Percentiles rank a stretch among this genome's conserved stretches.
Conservation (phyloP, 2,797 vertebrate species). For the Danio jaintianensis region DNA sequence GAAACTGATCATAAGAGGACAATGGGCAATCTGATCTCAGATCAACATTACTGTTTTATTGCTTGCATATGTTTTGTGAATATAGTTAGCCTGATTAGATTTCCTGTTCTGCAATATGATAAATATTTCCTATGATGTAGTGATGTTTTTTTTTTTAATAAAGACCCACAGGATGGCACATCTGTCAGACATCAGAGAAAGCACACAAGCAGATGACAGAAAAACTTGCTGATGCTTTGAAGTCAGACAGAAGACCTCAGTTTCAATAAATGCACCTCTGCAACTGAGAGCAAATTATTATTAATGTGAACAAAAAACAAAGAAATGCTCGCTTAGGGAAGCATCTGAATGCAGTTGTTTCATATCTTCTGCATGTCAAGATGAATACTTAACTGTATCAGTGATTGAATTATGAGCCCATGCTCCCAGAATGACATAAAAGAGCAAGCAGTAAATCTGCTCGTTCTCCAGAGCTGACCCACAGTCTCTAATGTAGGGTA, state of each 20-base stretch:
- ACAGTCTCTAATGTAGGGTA: slow-evolving; percentile 32
- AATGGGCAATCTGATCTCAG: neutral
- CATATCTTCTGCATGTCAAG: slow-evolving; percentile 6
- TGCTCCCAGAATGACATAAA: slow-evolving; percentile 10
- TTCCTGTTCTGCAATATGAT: neutral
- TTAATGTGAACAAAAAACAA: neutral
- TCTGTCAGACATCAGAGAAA: neutral
- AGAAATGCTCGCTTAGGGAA: neutral
- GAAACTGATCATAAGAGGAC: neutral
- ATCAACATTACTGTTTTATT: neutral
- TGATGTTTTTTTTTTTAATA: slow-evolving; percentile 5
- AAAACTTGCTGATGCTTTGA: slow-evolving; percentile 4
- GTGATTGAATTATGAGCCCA: slow-evolving; percentile 22
- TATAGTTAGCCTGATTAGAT: neutral
- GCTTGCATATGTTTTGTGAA: neutral
- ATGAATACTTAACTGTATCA: slow-evolving; percentile 19
- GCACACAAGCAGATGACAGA: neutral
- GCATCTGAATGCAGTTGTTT: slow-evolving; percentile 5
- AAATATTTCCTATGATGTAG: neutral
- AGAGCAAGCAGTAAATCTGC: slow-evolving; percentile 27
- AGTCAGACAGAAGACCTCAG: slow-evolving; percentile 14
- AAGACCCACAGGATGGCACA: neutral
- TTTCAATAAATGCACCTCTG: slow-evolving; percentile 28
- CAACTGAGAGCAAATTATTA: neutral
- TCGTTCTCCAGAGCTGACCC: slow-evolving; percentile 18